Evolutionary conservation across 2,797 vertebrate species (phyloP).

Genomic region (Neosilurus mollespiculum): DNA sequence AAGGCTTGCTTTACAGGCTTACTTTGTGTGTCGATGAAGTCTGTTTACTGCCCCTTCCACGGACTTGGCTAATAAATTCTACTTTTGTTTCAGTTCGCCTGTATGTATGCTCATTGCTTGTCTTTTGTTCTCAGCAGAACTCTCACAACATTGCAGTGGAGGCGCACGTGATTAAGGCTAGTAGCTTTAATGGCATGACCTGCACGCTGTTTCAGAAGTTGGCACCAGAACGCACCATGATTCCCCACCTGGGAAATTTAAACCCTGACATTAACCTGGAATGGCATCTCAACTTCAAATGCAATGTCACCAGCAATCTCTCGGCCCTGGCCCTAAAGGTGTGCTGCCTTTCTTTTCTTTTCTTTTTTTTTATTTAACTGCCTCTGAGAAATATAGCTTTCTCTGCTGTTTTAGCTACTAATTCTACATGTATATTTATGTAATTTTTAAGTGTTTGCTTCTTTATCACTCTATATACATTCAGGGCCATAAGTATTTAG

Average conservation of each 20-base stretch:
- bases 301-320: slow-evolving; percentile 88
- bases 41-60: background rate
- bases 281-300: slow-evolving; percentile 94
- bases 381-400: no score
- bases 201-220: slow-evolving; percentile 93
- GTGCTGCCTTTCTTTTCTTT: background rate
- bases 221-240: slow-evolving; percentile 75
- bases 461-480: background rate
- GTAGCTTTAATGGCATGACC: slow-evolving; percentile 91
- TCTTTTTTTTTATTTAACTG: background rate
- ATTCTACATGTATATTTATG: background rate
- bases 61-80: background rate
- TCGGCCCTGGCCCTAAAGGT: slow-evolving; percentile 91
- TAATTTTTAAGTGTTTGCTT: background rate
- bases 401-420: background rate
- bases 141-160: slow-evolving; percentile 95
- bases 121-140: slow-evolving; percentile 71
- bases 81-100: background rate
- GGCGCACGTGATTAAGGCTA: slow-evolving; percentile 84
- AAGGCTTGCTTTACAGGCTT: background rate
- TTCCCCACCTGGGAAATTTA: slow-evolving; percentile 74
- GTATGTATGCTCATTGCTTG: no score
- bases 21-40: background rate
- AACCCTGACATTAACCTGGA: slow-evolving; percentile 80
- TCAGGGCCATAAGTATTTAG: no score